These are phyloP conservation scores for Penaeus japonicus DNA, from an alignment of 1,140 invertebrate species.

Conservation along the genomic window DNA sequence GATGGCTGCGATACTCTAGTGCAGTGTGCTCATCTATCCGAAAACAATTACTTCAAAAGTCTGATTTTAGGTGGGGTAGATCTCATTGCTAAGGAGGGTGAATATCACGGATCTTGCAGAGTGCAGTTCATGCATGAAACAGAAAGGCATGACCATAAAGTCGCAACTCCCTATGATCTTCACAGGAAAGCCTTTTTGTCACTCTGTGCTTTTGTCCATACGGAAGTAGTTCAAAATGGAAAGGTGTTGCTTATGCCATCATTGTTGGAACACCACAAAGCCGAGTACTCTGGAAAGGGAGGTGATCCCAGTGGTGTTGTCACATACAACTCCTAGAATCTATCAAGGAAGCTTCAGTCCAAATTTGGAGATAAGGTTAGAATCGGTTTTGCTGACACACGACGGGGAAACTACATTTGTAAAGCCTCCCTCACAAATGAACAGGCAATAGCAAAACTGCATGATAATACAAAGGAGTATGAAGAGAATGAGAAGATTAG, in stretches of 20 bases:
- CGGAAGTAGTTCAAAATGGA: no score
- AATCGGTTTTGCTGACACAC: no score
- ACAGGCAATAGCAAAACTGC: background rate
- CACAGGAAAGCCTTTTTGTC: background rate
- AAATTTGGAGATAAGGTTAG: no score
- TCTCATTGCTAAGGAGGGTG: background rate
- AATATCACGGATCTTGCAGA: slow-evolving; percentile 2
- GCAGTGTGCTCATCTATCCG: background rate
- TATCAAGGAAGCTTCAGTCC: no score
- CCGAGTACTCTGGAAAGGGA: no score
- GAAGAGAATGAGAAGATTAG: slow-evolving; percentile 7
- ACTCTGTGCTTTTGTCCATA: no score
- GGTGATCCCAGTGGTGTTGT: no score
- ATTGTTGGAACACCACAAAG: no score
- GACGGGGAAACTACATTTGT: no score
- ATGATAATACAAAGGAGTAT: slow-evolving; percentile 1
- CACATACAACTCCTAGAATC: no score
- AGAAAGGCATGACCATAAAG: background rate
- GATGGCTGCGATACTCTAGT: slow-evolving; percentile 6
- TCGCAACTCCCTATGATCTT: background rate
- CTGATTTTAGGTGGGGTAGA: background rate
- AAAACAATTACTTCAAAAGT: slow-evolving; percentile 7
- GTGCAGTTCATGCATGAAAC: slow-evolving; percentile 3
- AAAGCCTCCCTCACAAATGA: no score
- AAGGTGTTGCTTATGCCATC: no score